A percentile compares a stretch with the other conserved stretches of the same genome.
phyloP scores from a whole-genome alignment of 2,888 invertebrate genomes.

The Diplazon laetatorius region DNA sequence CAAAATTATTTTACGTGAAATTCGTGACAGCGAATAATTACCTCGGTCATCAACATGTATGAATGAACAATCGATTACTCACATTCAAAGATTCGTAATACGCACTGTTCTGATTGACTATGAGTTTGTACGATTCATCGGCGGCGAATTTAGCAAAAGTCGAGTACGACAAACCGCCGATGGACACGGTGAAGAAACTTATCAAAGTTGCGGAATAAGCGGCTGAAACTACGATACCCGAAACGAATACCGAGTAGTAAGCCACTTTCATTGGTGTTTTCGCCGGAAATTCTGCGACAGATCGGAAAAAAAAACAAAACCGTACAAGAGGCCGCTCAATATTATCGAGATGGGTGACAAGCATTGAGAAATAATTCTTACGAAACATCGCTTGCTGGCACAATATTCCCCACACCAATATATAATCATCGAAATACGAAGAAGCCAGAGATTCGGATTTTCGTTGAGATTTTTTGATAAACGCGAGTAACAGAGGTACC shows the following conservation, averaged over 20 bases:
- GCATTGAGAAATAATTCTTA: no score
- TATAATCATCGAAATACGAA: conserved; percentile 58
- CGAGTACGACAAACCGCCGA: conserved; percentile 70
- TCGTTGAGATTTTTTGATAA: conserved; percentile 53
- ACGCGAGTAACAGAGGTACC: conserved; percentile 51
- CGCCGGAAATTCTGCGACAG: conserved; percentile 69
- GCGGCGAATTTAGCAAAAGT: conserved; percentile 70
- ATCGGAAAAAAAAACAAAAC: not conserved
- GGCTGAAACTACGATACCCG: conserved; percentile 70
- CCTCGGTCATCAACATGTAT: not conserved
- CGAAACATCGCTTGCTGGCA: conserved; percentile 70
- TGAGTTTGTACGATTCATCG: conserved; percentile 72
- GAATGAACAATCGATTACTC: conserved; percentile 43
- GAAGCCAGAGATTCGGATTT: not conserved
- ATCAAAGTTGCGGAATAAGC: conserved; percentile 74
- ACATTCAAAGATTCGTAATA: conserved; percentile 71
- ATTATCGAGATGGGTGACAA: no score
- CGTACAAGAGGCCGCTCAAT: no score
- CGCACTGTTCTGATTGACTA: conserved; percentile 70
- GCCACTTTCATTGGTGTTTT: conserved; percentile 69
- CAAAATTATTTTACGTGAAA: not conserved
- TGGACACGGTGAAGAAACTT: conserved; percentile 54
- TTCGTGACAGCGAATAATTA: not conserved
- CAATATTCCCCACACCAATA: conserved; percentile 72
- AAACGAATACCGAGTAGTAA: conserved; percentile 72